Evolutionary conservation across 2,888 invertebrate species (phyloP).

Genomic region (Unio pictorum): DNA sequence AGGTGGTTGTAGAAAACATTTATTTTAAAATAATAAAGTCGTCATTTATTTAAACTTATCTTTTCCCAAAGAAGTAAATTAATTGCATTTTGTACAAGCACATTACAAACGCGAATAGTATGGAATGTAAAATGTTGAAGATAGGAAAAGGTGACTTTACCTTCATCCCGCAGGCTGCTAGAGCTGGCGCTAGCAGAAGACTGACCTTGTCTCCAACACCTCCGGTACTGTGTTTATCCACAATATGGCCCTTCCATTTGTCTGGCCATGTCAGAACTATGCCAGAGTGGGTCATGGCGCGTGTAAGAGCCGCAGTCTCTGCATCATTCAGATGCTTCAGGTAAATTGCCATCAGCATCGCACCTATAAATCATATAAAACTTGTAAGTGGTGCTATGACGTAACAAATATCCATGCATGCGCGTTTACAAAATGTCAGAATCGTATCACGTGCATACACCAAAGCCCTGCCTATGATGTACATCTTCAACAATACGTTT

Average conservation of each 20-base stretch:
- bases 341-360: slow-evolving; percentile 50
- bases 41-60: too few species aligned
- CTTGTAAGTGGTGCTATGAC: too few species aligned
- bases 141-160: slow-evolving; percentile 25
- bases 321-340: slow-evolving; percentile 13
- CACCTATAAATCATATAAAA: slow-evolving; percentile 28
- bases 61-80: too few species aligned
- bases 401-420: too few species aligned
- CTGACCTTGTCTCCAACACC: slow-evolving; percentile 76
- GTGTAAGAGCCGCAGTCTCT: slow-evolving; percentile 69
- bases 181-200: slow-evolving; percentile 74
- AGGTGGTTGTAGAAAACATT: too few species aligned
- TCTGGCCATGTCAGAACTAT: slow-evolving; percentile 55
- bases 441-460: too few species aligned
- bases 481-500: too few species aligned
- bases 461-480: too few species aligned
- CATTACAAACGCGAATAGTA: too few species aligned
- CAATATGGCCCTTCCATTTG: slow-evolving; percentile 61
- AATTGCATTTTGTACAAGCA: too few species aligned
- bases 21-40: neutral
- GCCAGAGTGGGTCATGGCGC: slow-evolving; percentile 73
- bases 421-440: too few species aligned
- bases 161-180: slow-evolving; percentile 74
- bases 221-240: slow-evolving; percentile 76
- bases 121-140: too few species aligned